Evolutionary conservation across 2,113 vertebrate genomes (phyloP).

Genomic region (Dicerorhinus sumatrensis): DNA sequence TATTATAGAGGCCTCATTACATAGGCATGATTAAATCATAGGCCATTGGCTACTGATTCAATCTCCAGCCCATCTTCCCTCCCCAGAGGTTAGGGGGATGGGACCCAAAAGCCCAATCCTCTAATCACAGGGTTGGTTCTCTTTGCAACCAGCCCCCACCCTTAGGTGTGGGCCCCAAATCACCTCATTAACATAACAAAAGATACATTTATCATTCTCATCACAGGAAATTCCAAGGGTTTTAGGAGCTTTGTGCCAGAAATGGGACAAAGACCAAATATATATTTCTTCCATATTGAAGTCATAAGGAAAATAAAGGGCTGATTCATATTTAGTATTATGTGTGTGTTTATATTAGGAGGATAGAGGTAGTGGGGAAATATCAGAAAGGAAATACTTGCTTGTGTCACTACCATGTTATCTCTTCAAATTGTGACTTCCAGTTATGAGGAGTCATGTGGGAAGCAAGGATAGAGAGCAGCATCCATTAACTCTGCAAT

Average conservation of each 20-base stretch:
- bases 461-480: background rate
- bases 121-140: background rate
- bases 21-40: background rate
- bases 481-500: background rate
- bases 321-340: background rate
- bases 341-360: background rate
- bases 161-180: background rate
- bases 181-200: background rate
- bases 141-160: background rate
- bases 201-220: background rate
- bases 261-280: background rate
- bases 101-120: background rate
- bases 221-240: background rate
- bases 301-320: background rate
- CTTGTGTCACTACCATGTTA: background rate
- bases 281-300: background rate
- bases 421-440: background rate
- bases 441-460: background rate
- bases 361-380: background rate
- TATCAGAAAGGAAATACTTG: background rate
- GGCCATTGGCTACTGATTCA: background rate
- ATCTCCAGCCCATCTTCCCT: background rate
- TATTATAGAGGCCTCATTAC: background rate
- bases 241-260: background rate
- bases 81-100: background rate